These are phyloP conservation scores for Apogon talboti DNA, from an alignment of 2,797 vertebrate species.

Conservation along the genomic window DNA sequence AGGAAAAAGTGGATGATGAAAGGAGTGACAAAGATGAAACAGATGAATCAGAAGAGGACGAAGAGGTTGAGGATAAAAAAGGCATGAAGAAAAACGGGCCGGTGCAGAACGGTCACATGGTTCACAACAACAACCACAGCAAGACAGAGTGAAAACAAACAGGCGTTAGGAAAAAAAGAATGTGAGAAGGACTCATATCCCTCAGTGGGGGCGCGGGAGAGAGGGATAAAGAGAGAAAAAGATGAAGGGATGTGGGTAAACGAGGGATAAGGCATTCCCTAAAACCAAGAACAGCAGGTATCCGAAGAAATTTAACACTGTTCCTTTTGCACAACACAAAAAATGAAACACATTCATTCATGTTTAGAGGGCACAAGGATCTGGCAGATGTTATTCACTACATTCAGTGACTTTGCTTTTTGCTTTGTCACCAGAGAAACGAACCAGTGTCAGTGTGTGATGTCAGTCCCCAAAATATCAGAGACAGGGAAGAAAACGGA, in stretches of 20 bases:
- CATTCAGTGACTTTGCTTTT: slow-evolving; percentile 37
- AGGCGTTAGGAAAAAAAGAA: slow-evolving; percentile 34
- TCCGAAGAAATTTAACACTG: slow-evolving; percentile 62
- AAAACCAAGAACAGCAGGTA: slow-evolving; percentile 58
- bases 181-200: slow-evolving; percentile 60
- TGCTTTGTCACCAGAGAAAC: slow-evolving; percentile 50
- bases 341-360: slow-evolving; percentile 40
- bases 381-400: slow-evolving; percentile 60
- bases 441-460: slow-evolving; percentile 29
- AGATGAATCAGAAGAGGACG: slow-evolving; percentile 79
- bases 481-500: slow-evolving; percentile 58
- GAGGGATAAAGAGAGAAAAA: slow-evolving; percentile 32
- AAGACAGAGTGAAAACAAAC: slow-evolving; percentile 87
- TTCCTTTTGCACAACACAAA: slow-evolving; percentile 62
- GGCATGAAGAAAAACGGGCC: slow-evolving; percentile 83
- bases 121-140: slow-evolving; percentile 91
- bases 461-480: slow-evolving; percentile 36
- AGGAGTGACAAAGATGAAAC: slow-evolving; percentile 95
- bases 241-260: slow-evolving; percentile 26
- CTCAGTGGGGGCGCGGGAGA: slow-evolving; percentile 39
- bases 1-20: slow-evolving; percentile 92
- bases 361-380: slow-evolving; percentile 58
- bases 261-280: slow-evolving; percentile 32
- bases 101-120: slow-evolving; percentile 86
- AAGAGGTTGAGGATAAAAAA: slow-evolving; percentile 68